These are phyloP conservation scores for Saguinus imperator DNA, from an alignment of 2,113 vertebrate species.

Conservation along the genomic window DNA sequence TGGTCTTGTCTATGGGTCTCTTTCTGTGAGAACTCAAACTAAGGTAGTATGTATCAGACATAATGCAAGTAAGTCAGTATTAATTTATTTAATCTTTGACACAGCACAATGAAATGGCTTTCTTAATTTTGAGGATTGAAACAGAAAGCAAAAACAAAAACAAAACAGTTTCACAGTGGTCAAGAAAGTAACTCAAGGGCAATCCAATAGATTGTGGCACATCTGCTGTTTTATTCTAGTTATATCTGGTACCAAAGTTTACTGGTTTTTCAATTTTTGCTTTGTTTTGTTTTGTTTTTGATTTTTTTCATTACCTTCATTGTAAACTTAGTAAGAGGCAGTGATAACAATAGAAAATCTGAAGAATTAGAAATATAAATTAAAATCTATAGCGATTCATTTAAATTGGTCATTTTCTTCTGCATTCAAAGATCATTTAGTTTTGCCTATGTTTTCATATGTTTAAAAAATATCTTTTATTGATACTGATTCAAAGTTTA, in stretches of 20 bases:
- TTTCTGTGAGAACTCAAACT: neutral
- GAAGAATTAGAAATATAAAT: neutral
- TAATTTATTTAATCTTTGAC: conserved; percentile 11
- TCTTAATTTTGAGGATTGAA: conserved; percentile 4
- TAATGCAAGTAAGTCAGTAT: neutral
- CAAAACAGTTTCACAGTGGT: neutral
- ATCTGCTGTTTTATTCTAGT: neutral
- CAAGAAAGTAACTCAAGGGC: neutral
- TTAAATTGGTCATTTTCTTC: conserved; percentile 37
- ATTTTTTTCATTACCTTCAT: neutral
- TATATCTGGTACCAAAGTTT: neutral
- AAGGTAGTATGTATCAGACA: neutral
- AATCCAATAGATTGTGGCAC: neutral
- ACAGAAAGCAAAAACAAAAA: neutral
- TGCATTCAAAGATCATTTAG: conserved; percentile 31
- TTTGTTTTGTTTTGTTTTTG: neutral
- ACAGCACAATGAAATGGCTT: neutral
- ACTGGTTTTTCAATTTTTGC: neutral
- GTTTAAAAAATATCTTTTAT: neutral
- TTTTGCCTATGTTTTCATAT: neutral
- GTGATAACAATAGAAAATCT: neutral
- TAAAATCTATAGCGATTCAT: conserved; percentile 31
- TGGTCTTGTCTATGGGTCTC: neutral
- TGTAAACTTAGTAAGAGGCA: neutral
- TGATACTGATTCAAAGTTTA: conserved; percentile 54